Evolutionary conservation across 2,888 invertebrate species (phyloP).

Genomic region (Esperia sulphurella): DNA sequence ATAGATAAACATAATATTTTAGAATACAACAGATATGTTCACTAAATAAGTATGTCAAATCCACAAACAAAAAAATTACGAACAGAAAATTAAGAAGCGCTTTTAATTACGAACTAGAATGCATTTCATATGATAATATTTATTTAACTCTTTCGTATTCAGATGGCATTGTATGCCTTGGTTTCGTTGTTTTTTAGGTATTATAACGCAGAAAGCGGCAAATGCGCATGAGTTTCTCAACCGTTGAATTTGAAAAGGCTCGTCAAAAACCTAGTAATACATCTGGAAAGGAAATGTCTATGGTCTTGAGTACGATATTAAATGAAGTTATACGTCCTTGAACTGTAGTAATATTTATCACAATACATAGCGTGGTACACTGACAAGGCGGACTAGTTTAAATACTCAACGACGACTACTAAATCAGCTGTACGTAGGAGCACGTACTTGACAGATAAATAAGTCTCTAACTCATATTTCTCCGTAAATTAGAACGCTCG

Average conservation of each 20-base stretch:
- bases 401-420: too few species aligned
- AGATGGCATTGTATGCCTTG: slow-evolving; percentile 43
- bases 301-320: neutral
- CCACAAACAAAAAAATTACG: slow-evolving; percentile 18
- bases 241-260: neutral
- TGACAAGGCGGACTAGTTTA: neutral
- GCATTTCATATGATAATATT: slow-evolving; percentile 36
- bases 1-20: too few species aligned
- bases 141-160: slow-evolving; percentile 36
- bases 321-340: slow-evolving; percentile 7
- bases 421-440: slow-evolving; percentile 22
- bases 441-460: slow-evolving; percentile 25
- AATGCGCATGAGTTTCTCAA: slow-evolving; percentile 24
- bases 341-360: slow-evolving; percentile 1
- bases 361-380: neutral
- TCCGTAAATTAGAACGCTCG: neutral
- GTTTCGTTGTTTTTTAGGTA: slow-evolving; percentile 30
- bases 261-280: too few species aligned
- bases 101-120: slow-evolving; percentile 32
- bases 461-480: slow-evolving; percentile 26
- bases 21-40: neutral
- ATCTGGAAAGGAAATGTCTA: neutral
- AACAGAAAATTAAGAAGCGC: slow-evolving; percentile 32
- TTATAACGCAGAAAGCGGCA: slow-evolving; percentile 66
- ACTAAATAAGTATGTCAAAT: neutral